Conservation (phyloP, 2,888 invertebrate species). For the Nephrotoma appendiculata region DNA sequence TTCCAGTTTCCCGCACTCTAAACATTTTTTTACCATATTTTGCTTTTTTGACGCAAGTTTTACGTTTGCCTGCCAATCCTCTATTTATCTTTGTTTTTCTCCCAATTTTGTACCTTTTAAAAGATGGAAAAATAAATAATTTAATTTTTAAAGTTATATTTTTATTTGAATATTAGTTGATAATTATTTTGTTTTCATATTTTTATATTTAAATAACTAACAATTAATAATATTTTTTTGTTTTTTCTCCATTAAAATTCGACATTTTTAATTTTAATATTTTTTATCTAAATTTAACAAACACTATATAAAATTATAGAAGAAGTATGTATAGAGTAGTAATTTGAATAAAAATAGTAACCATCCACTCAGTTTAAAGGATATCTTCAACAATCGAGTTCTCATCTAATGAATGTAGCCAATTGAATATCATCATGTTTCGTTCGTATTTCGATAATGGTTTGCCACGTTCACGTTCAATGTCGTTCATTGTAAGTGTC, state of each 20-base stretch:
- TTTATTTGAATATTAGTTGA: neutral
- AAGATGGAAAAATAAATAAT: neutral
- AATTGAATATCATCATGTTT: constrained; percentile 94
- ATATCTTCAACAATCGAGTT: constrained; percentile 36
- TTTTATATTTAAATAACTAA: neutral
- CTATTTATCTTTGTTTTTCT: neutral
- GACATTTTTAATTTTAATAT: neutral
- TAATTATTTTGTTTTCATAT: neutral
- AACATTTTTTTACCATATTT: neutral
- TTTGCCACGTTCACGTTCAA: constrained; percentile 67
- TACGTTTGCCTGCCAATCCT: neutral
- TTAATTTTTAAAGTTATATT: neutral
- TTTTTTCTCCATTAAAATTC: neutral
- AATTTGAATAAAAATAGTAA: neutral
- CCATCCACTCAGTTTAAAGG: constrained; percentile 9
- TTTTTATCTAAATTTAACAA: neutral
- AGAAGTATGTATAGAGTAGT: neutral
- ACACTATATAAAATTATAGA: neutral
- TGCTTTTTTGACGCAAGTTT: neutral
- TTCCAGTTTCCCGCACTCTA: too few species aligned
- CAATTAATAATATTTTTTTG: neutral
- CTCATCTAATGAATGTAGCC: constrained; percentile 78
- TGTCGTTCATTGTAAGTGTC: constrained; percentile 58
- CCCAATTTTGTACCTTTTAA: neutral
- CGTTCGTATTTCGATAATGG: constrained; percentile 78